Evolutionary conservation across 2,797 vertebrate genomes (phyloP).

Genomic region (Macropodus opercularis): DNA sequence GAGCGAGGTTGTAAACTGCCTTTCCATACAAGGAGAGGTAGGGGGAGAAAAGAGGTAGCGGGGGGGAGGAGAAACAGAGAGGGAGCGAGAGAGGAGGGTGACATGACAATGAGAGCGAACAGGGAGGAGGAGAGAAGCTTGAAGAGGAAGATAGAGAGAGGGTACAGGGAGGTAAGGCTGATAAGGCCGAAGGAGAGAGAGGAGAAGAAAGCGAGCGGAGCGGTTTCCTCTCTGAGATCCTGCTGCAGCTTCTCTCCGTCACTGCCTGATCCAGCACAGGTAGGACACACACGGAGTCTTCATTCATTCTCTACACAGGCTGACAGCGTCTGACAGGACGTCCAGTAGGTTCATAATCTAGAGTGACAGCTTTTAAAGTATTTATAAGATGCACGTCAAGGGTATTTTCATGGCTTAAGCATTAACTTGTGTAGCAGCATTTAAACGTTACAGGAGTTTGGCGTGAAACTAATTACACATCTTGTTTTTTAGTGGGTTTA

Average conservation of each 20-base stretch:
- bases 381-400: too few relatives aligned
- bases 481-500: neutral
- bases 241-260: conserved; percentile 59
- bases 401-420: neutral
- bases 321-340: conserved; percentile 1
- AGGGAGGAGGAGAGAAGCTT: conserved; percentile 59
- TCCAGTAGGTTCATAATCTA: neutral
- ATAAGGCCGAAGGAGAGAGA: conserved; percentile 59
- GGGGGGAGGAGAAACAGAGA: conserved; percentile 71
- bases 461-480: neutral
- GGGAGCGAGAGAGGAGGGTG: conserved; percentile 28
- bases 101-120: too few relatives aligned
- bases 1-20: conserved; percentile 65
- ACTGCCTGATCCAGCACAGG: conserved; percentile 70
- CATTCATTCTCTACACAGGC: conserved; percentile 41
- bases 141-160: conserved; percentile 66
- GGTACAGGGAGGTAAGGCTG: conserved; percentile 55
- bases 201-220: conserved; percentile 39
- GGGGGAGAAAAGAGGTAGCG: conserved; percentile 65
- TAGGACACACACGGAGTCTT: conserved; percentile 57
- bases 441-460: neutral
- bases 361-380: neutral
- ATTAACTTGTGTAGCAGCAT: neutral
- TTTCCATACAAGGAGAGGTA: conserved; percentile 81
- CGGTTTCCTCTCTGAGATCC: conserved; percentile 45